A percentile compares a stretch with the other conserved stretches of the same genome.
These are phyloP conservation scores for Onychostruthus taczanowskii DNA, from an alignment of 2,113 vertebrate genomes.

Conservation along the genomic window DNA sequence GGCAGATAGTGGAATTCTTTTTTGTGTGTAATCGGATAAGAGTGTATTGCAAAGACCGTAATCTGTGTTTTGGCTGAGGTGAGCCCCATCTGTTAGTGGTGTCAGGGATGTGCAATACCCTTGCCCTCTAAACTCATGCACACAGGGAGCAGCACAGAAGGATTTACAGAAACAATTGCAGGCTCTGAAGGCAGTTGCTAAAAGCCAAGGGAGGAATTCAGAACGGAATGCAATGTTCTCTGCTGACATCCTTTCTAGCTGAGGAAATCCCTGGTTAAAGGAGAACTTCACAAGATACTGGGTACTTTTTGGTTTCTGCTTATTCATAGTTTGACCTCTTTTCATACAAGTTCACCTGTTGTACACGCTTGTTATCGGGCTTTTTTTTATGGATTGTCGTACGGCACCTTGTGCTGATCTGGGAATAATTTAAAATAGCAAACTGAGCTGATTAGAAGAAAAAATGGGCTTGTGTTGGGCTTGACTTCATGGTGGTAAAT, in stretches of 20 bases:
- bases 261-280: not conserved
- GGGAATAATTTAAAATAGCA: not conserved
- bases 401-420: not conserved
- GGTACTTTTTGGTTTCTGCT: not conserved
- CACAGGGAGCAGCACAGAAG: not conserved
- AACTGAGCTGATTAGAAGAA: not conserved
- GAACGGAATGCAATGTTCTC: not conserved
- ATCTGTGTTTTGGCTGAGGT: not conserved
- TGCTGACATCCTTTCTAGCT: not conserved
- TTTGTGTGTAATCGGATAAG: not conserved
- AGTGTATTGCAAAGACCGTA: not conserved
- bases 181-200: not conserved
- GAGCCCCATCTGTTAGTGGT: conserved; percentile 21
- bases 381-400: not conserved
- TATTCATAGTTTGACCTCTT: not conserved
- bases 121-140: not conserved
- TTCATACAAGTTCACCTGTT: not conserved
- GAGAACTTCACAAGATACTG: not conserved
- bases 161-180: not conserved
- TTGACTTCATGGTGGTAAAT: not conserved
- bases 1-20: not conserved
- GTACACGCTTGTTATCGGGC: not conserved
- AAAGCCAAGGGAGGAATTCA: not conserved
- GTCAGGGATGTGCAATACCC: not conserved
- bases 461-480: not conserved